These are phyloP conservation scores for Bombyx huttoni DNA, from an alignment of 2,888 invertebrate species.

Conservation along the genomic window DNA sequence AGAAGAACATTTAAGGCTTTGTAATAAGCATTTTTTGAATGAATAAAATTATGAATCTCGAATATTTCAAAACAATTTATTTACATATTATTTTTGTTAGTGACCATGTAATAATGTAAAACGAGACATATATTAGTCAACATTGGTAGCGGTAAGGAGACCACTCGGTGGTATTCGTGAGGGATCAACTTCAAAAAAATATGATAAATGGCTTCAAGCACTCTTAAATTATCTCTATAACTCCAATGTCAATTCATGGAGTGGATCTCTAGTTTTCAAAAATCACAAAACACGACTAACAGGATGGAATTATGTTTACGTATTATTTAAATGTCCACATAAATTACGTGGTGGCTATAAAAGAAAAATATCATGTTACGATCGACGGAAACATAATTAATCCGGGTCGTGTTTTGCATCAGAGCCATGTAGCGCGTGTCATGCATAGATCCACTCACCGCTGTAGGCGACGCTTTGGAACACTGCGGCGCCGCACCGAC, in stretches of 20 bases:
- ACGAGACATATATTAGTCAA: neutral
- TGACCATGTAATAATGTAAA: neutral
- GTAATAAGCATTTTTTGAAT: neutral
- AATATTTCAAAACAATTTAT: neutral
- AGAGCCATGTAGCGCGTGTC: constrained; percentile 35
- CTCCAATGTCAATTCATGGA: constrained; percentile 31
- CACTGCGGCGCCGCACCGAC: constrained; percentile 78
- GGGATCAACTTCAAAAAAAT: constrained; percentile 1
- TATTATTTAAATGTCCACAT: neutral
- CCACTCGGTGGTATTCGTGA: neutral
- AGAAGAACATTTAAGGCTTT: too few species aligned
- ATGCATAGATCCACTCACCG: constrained; percentile 84
- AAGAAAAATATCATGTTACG: too few species aligned
- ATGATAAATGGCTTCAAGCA: constrained; percentile 4
- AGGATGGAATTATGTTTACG: constrained; percentile 1
- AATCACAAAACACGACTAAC: constrained; percentile 7
- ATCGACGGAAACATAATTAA: neutral
- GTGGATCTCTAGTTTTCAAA: constrained; percentile 25
- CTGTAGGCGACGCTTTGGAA: constrained; percentile 97
- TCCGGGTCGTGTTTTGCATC: neutral
- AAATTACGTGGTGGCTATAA: too few species aligned
- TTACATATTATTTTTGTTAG: neutral
- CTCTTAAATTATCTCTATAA: constrained; percentile 24
- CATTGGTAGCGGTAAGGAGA: neutral
- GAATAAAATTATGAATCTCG: neutral